Conservation (phyloP, 1,140 invertebrate genomes). For the Babylonia areolata region DNA sequence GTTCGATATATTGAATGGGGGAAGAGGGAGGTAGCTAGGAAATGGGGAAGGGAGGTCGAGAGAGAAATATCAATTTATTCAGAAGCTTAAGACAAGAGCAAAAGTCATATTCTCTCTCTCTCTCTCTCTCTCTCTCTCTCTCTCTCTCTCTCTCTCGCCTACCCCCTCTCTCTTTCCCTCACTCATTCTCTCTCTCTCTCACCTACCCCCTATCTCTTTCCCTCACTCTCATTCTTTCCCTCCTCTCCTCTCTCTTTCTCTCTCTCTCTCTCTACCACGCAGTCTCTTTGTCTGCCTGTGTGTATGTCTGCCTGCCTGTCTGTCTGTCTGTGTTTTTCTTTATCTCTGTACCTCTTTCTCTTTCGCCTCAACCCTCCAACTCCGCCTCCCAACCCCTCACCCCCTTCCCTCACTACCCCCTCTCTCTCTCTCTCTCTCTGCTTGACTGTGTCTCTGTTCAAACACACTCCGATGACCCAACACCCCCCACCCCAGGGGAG, state of each 20-base stretch:
- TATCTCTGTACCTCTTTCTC: slow-evolving; percentile 40
- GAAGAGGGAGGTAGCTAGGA: too few relatives aligned
- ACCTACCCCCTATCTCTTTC: neutral
- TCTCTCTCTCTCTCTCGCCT: slow-evolving; percentile 30
- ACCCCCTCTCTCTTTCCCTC: slow-evolving; percentile 29
- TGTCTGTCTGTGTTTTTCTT: slow-evolving; percentile 22
- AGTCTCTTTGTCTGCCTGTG: neutral
- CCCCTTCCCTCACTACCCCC: neutral
- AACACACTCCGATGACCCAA: too few relatives aligned
- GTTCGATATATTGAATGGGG: too few relatives aligned
- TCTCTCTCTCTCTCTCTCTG: slow-evolving; percentile 35
- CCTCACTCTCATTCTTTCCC: neutral
- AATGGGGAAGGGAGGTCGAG: too few relatives aligned
- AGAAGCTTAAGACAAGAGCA: too few relatives aligned
- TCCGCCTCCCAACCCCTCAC: neutral
- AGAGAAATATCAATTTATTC: too few relatives aligned
- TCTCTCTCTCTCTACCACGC: slow-evolving; percentile 24
- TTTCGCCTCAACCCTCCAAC: slow-evolving; percentile 22
- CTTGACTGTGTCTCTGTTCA: slow-evolving; percentile 20
- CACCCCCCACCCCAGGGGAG: too few relatives aligned
- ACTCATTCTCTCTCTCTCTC: neutral
- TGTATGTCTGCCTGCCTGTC: neutral
- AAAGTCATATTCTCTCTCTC: too few relatives aligned
- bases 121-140: slow-evolving; percentile 37
- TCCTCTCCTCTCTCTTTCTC: slow-evolving; percentile 21